Evolutionary conservation across 2,113 vertebrate species (phyloP).

Genomic region (Aptenodytes forsteri): DNA sequence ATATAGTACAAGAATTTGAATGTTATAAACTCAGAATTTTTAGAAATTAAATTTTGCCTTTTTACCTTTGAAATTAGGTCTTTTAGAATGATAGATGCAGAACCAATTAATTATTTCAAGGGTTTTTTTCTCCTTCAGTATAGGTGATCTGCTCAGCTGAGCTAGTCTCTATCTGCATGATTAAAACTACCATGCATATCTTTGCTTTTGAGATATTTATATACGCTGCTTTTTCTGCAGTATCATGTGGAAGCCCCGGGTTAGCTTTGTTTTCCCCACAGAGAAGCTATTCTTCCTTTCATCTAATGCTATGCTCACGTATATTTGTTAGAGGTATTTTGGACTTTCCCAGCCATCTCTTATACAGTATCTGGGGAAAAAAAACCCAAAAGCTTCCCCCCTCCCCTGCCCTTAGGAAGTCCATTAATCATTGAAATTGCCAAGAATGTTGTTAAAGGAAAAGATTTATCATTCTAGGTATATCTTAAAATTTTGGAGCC

Average conservation of each 20-base stretch:
- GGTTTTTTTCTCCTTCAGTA: neutral
- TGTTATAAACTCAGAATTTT: neutral
- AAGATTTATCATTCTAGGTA: neutral
- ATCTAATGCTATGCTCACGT: neutral
- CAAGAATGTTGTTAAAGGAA: neutral
- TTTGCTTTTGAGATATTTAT: neutral
- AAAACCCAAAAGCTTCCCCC: accelerated
- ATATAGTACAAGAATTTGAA: neutral
- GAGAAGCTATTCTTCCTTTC: neutral
- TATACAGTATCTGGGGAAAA: neutral
- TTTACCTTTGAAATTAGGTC: neutral
- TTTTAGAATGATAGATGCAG: neutral
- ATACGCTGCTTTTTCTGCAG: neutral
- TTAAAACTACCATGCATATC: neutral
- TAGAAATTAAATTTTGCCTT: neutral
- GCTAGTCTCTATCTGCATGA: neutral
- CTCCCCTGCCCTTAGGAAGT: accelerated
- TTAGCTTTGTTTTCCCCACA: neutral
- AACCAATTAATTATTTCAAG: neutral
- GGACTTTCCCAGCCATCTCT: neutral
- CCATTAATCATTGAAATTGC: neutral
- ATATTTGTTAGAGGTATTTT: neutral
- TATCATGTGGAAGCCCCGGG: neutral
- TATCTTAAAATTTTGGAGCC: neutral
- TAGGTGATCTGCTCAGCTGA: neutral